Percentiles rank a stretch among this genome's conserved stretches.
phyloP scores from a whole-genome alignment of 2,113 vertebrate species.

The Hyperoodon ampullatus region DNA sequence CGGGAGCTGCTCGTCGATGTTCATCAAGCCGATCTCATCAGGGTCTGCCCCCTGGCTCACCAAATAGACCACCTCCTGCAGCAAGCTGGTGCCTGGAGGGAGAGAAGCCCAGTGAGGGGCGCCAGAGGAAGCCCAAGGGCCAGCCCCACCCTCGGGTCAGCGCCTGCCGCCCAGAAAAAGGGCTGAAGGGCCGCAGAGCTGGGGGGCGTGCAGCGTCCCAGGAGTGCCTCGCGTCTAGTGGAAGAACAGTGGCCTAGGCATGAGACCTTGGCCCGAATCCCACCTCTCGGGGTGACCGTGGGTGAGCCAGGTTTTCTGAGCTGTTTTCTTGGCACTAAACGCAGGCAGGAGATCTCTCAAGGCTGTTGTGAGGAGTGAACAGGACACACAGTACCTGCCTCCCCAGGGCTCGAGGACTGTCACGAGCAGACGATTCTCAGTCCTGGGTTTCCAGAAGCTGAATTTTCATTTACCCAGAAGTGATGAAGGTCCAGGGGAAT shows the following conservation, averaged over 20 bases:
- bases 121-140: neutral
- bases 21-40: conserved; percentile 98
- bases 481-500: neutral
- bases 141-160: rapidly evolving
- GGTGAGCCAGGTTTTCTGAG: rapidly evolving
- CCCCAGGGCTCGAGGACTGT: neutral
- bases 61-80: conserved; percentile 98
- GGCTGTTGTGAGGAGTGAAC: too few relatives aligned
- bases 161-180: rapidly evolving
- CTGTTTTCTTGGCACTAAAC: rapidly evolving
- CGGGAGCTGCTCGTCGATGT: conserved; percentile 98
- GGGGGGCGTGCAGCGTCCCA: neutral
- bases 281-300: rapidly evolving
- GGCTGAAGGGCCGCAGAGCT: neutral
- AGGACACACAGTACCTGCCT: neutral
- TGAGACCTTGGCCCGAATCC: too few relatives aligned
- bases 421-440: rapidly evolving
- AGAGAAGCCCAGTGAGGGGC: neutral
- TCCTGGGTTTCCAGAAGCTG: neutral
- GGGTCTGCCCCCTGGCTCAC: conserved; percentile 98
- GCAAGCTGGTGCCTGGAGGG: conserved; percentile 93
- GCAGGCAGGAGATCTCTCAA: neutral
- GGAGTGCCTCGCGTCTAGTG: rapidly evolving
- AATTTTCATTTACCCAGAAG: neutral
- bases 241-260: rapidly evolving